Percentiles rank a stretch among this genome's conserved stretches.
These are phyloP conservation scores for Acrocyrtus sp. DNA, from an alignment of 2,888 invertebrate species.

Conservation along the genomic window DNA sequence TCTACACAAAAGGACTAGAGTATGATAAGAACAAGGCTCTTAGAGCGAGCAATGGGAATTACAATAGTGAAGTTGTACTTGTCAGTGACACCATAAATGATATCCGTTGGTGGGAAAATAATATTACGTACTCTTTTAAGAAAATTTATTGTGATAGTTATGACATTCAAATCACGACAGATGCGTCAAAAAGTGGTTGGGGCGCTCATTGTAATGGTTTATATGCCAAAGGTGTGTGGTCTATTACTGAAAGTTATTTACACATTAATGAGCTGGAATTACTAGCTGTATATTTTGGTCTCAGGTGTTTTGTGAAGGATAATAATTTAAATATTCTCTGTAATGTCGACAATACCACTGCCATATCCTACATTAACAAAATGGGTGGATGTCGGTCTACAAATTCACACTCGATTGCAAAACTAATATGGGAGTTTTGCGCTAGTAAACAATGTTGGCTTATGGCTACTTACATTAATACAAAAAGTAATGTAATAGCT, in stretches of 20 bases:
- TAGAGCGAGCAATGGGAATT: neutral
- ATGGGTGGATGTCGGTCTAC: conserved; percentile 2
- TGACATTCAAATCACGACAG: neutral
- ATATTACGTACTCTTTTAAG: neutral
- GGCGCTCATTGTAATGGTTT: neutral
- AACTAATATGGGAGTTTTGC: neutral
- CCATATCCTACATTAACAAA: conserved; percentile 11
- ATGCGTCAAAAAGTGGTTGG: neutral
- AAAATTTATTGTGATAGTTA: neutral
- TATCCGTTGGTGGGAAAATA: conserved; percentile 9
- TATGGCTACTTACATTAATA: conserved; percentile 10
- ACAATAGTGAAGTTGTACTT: neutral
- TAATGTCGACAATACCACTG: neutral
- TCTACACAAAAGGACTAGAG: neutral
- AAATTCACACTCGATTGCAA: neutral
- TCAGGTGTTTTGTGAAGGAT: neutral
- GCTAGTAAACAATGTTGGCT: neutral
- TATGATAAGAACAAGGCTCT: neutral
- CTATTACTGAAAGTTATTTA: neutral
- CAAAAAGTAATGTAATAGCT: conserved; percentile 5
- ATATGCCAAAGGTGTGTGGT: conserved; percentile 2
- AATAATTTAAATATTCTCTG: neutral
- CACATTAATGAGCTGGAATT: conserved; percentile 18
- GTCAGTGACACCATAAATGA: neutral
- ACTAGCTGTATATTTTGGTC: neutral